These are phyloP conservation scores for Sinodicranocentrus sp. DNA, from an alignment of 2,888 invertebrate genomes.

Conservation along the genomic window DNA sequence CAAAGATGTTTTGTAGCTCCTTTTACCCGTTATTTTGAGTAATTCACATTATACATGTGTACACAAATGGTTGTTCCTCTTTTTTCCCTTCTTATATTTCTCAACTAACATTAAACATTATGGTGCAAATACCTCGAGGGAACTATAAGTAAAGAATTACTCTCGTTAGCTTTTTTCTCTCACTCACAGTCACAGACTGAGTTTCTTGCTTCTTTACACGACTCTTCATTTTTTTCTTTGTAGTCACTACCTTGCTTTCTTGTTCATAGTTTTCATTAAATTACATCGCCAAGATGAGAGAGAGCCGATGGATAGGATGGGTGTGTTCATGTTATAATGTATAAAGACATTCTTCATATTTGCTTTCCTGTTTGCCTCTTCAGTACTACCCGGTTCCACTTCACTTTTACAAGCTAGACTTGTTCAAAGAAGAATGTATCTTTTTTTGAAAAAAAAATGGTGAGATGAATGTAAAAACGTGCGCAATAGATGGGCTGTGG, in stretches of 20 bases:
- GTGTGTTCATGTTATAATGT: conserved; percentile 38
- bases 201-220: conserved; percentile 20
- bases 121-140: conserved; percentile 66
- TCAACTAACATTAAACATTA: conserved; percentile 50
- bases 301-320: no score
- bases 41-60: conserved; percentile 59
- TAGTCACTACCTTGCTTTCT: conserved; percentile 16
- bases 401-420: no score
- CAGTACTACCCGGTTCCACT: no score
- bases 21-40: conserved; percentile 58
- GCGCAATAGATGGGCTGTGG: conserved; percentile 45
- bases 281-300: conserved; percentile 36
- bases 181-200: conserved; percentile 44
- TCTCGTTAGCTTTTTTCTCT: conserved; percentile 65
- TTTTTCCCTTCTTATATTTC: conserved; percentile 3
- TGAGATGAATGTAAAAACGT: conserved; percentile 29
- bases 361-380: not conserved
- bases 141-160: conserved; percentile 69
- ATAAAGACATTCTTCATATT: conserved; percentile 67
- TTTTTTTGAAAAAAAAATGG: conserved; percentile 10
- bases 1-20: no score
- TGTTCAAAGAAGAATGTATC: not conserved
- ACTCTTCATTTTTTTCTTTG: conserved; percentile 8
- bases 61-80: conserved; percentile 25
- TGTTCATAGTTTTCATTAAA: conserved; percentile 61